Conservation (phyloP, 2,888 invertebrate genomes). For the Tanypteryx hageni region DNA sequence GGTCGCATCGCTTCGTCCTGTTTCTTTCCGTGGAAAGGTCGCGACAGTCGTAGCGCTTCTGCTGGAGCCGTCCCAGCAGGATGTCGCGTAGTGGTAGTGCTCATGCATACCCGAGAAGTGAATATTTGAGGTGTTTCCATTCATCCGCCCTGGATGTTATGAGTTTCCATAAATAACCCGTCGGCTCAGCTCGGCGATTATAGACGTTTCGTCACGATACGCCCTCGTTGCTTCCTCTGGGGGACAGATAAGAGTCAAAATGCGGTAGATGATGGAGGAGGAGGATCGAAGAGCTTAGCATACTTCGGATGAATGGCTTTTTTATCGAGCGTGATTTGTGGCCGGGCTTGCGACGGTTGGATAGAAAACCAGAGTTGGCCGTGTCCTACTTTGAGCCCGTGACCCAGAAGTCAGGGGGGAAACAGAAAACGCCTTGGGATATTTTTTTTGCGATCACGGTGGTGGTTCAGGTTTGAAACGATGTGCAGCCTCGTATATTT, state of each 20-base stretch:
- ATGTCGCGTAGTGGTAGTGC: background rate
- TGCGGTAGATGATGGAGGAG: background rate
- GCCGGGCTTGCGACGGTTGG: constrained; percentile 32
- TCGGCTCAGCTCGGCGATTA: background rate
- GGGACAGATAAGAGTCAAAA: too few relatives aligned
- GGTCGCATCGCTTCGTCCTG: background rate
- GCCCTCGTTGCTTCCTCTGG: background rate
- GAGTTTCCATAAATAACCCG: background rate
- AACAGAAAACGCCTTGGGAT: background rate
- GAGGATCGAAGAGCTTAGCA: background rate
- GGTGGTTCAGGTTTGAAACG: background rate
- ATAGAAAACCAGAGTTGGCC: constrained; percentile 49
- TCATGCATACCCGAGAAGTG: background rate
- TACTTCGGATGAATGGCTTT: constrained; percentile 8
- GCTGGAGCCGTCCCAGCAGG: background rate
- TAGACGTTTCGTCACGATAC: background rate
- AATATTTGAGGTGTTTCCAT: background rate
- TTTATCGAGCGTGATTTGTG: constrained; percentile 5
- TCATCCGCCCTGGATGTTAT: background rate
- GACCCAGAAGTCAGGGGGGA: constrained; percentile 34
- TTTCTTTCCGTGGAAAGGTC: background rate
- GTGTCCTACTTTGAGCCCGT: constrained; percentile 48
- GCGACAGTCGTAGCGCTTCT: background rate
- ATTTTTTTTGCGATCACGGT: background rate
- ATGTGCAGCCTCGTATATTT: background rate